Percentiles rank a stretch among this genome's conserved stretches.
Conservation (phyloP, 1,140 invertebrate species). For the Brevipalpus yothersi region DNA sequence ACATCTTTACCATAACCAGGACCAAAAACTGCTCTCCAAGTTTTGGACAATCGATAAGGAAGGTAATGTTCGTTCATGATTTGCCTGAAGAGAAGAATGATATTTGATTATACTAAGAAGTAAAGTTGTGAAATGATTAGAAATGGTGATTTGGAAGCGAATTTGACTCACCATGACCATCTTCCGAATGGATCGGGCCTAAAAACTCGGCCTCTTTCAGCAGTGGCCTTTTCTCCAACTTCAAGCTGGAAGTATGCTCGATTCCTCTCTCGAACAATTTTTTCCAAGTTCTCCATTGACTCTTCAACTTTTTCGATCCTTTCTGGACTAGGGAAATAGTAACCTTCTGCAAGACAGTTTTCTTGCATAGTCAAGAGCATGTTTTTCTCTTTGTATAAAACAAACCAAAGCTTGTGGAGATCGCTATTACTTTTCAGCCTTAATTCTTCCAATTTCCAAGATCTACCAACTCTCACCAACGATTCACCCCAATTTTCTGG, state of each 20-base stretch:
- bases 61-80: constrained; percentile 11
- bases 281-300: constrained; percentile 84
- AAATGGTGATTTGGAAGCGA: background rate
- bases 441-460: constrained; percentile 73
- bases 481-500: constrained; percentile 55
- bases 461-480: constrained; percentile 48
- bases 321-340: constrained; percentile 78
- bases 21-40: constrained; percentile 8
- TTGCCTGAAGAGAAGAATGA: constrained; percentile 5
- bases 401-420: constrained; percentile 91
- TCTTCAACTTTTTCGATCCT: constrained; percentile 76
- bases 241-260: constrained; percentile 67
- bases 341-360: constrained; percentile 36
- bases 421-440: constrained; percentile 84
- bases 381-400: constrained; percentile 84
- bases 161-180: constrained; percentile 8
- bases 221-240: constrained; percentile 43
- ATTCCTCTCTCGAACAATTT: constrained; percentile 74
- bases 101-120: constrained; percentile 1
- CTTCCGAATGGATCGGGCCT: constrained; percentile 22
- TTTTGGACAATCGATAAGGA: constrained; percentile 12
- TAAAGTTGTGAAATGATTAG: background rate
- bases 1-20: constrained; percentile 8
- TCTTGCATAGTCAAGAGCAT: constrained; percentile 92
- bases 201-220: constrained; percentile 37